Conservation (phyloP, 2,888 invertebrate genomes). For the Agrotis segetum region DNA sequence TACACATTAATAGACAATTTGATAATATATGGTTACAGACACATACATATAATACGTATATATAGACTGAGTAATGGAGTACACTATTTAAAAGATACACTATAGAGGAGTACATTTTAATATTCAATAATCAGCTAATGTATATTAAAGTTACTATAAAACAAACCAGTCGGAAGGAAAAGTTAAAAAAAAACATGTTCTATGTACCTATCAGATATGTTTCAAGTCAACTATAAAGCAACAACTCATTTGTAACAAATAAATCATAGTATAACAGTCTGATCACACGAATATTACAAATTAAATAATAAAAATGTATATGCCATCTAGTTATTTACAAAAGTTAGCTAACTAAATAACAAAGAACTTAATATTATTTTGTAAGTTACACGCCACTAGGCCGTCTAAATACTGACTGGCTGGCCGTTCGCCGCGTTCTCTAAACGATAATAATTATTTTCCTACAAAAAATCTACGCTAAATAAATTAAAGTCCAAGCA, state of each 20-base stretch:
- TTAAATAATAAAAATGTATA: slow-evolving; percentile 89
- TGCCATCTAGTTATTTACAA: slow-evolving; percentile 90
- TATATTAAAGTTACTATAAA: slow-evolving; percentile 70
- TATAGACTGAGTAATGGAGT: slow-evolving; percentile 79
- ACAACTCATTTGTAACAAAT: slow-evolving; percentile 89
- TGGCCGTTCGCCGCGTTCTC: slow-evolving; percentile 74
- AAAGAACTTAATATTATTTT: slow-evolving; percentile 88
- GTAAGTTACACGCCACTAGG: slow-evolving; percentile 82
- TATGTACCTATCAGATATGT: slow-evolving; percentile 87
- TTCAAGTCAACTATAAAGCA: slow-evolving; percentile 86
- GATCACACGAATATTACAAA: slow-evolving; percentile 90
- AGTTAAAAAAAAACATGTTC: slow-evolving; percentile 74
- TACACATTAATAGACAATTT: slow-evolving; percentile 81
- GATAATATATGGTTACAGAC: slow-evolving; percentile 85
- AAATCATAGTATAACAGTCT: slow-evolving; percentile 90
- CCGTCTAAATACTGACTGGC: slow-evolving; percentile 89
- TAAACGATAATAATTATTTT: slow-evolving; percentile 66
- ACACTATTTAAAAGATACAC: slow-evolving; percentile 74
- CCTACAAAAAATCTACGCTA: slow-evolving; percentile 77
- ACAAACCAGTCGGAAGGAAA: slow-evolving; percentile 76
- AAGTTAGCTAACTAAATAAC: slow-evolving; percentile 91
- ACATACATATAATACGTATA: slow-evolving; percentile 81
- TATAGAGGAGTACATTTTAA: slow-evolving; percentile 76
- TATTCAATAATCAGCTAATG: slow-evolving; percentile 70
- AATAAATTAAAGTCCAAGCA: slow-evolving; percentile 77